Base-by-base conservation (phyloP, 2,888 invertebrate species). In the Tridacna crocea region DNA sequence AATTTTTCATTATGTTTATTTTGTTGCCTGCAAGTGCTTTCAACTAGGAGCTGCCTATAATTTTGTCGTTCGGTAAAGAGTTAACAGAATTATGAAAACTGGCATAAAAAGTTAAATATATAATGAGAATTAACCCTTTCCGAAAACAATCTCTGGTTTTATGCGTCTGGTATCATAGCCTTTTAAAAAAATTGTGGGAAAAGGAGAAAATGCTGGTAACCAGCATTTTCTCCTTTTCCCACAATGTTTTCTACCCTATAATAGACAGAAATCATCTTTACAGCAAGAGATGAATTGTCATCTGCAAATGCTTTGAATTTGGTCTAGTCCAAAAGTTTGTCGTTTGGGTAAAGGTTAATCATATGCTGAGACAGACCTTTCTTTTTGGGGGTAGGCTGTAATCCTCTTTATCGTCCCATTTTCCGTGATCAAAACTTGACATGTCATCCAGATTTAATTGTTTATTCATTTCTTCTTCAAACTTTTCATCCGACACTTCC, bases 391-490 rank as follows among this genome's bases (percentile, higher is more conserved):
- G 70, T 17, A 51, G n/a, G 19, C 70, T 70, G 70, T 70, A 70
- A 22, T 70, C 70, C 26, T 26, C 47, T 51, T 70, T 70, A 51
- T 70, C 70, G 24, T 70, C 70, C 70, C 70, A 70, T 24, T 70
- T n/a, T 26, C 70, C 70, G 24, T 70, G 70, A 51, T 70, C 70
- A 3, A 19, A 51, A 51, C 51, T 58, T 4, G 70, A 60, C n/a
- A 80, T 65, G 26, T 80, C 80, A 60, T 63, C 77, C 19, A 15
- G 6, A 22, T 68, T 76, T 4, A 76, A 51, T 75, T 77, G 74
- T 47, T 76, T 47, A 48, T 83, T 80, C 84, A 88, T 81, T 72
- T 72, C 63, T 0, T 36, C 70, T 46, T 88, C 88, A 68, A 85
- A 84, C 60, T 83, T 75, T 17, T 77, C 78, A 72, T 84, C 84